These are phyloP conservation scores for Marisa cornuarietis DNA, from an alignment of 1,140 invertebrate species.

Conservation along the genomic window DNA sequence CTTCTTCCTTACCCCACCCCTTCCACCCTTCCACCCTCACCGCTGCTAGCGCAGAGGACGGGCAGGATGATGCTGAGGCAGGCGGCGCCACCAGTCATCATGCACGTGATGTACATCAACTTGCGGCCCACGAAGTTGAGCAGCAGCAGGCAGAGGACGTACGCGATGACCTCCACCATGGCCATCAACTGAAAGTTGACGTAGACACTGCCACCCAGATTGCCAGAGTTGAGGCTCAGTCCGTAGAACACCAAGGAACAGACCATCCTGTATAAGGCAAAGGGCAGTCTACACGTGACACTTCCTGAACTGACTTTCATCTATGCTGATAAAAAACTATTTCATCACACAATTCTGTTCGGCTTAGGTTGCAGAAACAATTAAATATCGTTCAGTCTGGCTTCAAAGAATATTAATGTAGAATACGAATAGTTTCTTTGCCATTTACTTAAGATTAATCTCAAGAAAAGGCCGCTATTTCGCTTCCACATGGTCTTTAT, in stretches of 20 bases:
- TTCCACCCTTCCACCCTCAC: constrained; percentile 11
- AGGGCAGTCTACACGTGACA: too few relatives aligned
- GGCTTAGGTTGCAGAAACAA: too few relatives aligned
- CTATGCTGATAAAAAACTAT: too few relatives aligned
- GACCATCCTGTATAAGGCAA: constrained; percentile 2
- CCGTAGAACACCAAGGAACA: constrained; percentile 70
- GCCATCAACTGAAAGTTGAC: constrained; percentile 66
- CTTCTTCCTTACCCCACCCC: not conserved
- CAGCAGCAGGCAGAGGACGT: constrained; percentile 37
- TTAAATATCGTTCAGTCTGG: too few relatives aligned
- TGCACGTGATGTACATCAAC: constrained; percentile 34
- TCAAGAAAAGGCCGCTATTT: too few relatives aligned
- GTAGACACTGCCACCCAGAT: constrained; percentile 55
- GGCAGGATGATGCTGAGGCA: constrained; percentile 45
- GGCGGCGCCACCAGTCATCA: constrained; percentile 43
- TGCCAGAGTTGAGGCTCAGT: constrained; percentile 69
- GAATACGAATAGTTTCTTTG: too few relatives aligned
- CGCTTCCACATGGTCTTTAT: too few relatives aligned
- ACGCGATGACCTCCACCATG: constrained; percentile 79
- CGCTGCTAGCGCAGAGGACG: constrained; percentile 32
- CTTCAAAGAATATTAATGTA: too few relatives aligned
- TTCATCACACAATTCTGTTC: too few relatives aligned
- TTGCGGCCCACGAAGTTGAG: constrained; percentile 47
- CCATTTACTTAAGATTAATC: too few relatives aligned
- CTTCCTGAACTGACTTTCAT: too few relatives aligned